Conservation (phyloP, 2,113 vertebrate species). For the Oreotrochilus melanogaster region DNA sequence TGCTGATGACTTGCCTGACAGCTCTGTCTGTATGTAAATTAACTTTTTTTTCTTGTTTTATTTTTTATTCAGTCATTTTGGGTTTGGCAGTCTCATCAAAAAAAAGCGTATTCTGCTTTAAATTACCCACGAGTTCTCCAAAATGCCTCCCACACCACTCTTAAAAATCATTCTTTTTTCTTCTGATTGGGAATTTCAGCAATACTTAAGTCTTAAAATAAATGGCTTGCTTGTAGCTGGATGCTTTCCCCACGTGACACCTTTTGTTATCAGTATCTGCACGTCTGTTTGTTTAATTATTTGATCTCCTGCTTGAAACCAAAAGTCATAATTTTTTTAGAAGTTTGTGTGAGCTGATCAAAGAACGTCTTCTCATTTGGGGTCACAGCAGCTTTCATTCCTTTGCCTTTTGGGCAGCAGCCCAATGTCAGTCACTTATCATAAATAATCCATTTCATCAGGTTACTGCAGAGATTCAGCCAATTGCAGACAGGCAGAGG, state of each 20-base stretch:
- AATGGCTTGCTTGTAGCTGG: constrained; percentile 68
- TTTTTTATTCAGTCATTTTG: constrained; percentile 65
- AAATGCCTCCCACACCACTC: constrained; percentile 57
- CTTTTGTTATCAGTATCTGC: constrained; percentile 65
- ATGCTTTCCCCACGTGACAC: constrained; percentile 31
- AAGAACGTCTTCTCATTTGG: constrained; percentile 41
- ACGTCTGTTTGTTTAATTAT: constrained; percentile 69
- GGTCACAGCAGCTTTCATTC: constrained; percentile 51
- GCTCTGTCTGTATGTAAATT: constrained; percentile 79
- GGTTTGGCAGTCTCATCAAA: constrained; percentile 77
- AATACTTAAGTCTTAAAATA: constrained; percentile 71
- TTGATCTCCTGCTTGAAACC: constrained; percentile 24
- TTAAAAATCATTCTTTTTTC: constrained; percentile 71
- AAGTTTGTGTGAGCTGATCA: constrained; percentile 30
- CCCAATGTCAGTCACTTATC: constrained; percentile 67
- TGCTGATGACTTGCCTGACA: constrained; percentile 66
- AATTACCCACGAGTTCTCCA: constrained; percentile 66
- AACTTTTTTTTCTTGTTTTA: constrained; percentile 49
- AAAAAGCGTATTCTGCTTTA: constrained; percentile 68
- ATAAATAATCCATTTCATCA: constrained; percentile 73
- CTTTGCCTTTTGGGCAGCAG: constrained; percentile 50
- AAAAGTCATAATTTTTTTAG: constrained; percentile 13
- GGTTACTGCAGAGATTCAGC: constrained; percentile 48
- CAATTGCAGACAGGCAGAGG: constrained; percentile 15
- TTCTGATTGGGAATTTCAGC: constrained; percentile 70